Base-by-base conservation (phyloP, 2,888 invertebrate genomes). In the Ophraella communa region DNA sequence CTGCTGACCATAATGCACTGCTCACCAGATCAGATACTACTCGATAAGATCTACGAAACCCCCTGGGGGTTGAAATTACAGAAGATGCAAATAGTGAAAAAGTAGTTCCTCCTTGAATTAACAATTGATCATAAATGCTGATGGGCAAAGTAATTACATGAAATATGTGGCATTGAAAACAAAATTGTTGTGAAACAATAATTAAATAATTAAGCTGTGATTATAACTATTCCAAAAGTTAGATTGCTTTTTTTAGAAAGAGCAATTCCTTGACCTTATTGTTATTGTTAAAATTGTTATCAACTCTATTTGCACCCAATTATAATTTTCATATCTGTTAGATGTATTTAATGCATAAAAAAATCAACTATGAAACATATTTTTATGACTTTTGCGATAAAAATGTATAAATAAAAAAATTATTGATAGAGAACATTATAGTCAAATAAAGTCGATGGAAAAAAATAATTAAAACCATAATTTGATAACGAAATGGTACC, bases 321-420 rank as follows among this genome's bases (percentile, higher is more conserved):
- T 60, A 60, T 60, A 53, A 52, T 27, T 21, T 17, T 14, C 60
- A 23, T 60, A 60, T 60, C 60, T 60, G 60, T 60, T 60, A 60
- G 60, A 60, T 60, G 39, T 53, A 53, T 60, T 51, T 60, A 52
- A 44, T 60, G 60, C 60, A 60, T 27, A 60, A 60, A 52, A 60
- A 60, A 60, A 52, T 44, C 52, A 52, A 60, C 60, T 60, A 60
- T 60, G 60, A 60, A 52, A 51, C 52, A 45, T 60, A 60, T 60
- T 60, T 60, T 60, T 44, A 60, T 60, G 23, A 17, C 44, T 60
- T 60, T 60, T 33, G 59, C 52, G 60, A 60, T 60, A 60, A 60
- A 60, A 60, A 59, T 27, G 11, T 71, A 70, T 73, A 70, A 71
- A 70, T 71, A 60, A 52, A 53, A 51, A 44, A 27, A n/a, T 49